Percentiles rank a stretch among this genome's conserved stretches.
These are phyloP conservation scores for Vesta saturnalis DNA, from an alignment of 2,888 invertebrate genomes.

Conservation along the genomic window DNA sequence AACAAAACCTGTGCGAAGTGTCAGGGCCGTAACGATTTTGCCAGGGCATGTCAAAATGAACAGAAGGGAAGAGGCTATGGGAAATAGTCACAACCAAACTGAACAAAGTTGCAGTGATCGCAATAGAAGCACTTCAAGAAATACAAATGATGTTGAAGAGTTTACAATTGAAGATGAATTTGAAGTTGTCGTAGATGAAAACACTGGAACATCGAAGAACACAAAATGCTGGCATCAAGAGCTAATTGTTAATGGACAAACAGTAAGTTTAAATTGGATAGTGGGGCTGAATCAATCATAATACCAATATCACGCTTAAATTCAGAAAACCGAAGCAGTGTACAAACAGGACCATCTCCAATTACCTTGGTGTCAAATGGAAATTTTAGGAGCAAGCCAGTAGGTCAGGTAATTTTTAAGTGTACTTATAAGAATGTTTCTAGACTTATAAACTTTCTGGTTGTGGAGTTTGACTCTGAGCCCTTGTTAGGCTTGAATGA, in stretches of 20 bases:
- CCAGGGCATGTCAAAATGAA: neutral
- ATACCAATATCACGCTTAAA: neutral
- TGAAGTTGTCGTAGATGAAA: no score
- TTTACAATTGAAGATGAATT: no score
- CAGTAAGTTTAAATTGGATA: neutral
- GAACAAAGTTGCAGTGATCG: neutral
- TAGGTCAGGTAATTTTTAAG: neutral
- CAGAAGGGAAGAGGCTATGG: neutral
- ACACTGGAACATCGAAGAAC: no score
- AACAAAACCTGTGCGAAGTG: constrained; percentile 10
- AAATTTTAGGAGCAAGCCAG: neutral
- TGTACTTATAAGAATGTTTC: neutral
- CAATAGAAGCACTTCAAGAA: no score
- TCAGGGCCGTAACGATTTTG: constrained; percentile 2
- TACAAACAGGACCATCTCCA: neutral
- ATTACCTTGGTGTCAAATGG: neutral
- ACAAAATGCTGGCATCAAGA: no score
- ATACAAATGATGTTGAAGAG: no score
- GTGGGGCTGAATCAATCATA: neutral
- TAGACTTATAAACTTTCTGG: neutral
- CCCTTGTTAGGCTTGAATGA: constrained; percentile 4
- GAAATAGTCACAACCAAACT: neutral
- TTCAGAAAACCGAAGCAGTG: neutral
- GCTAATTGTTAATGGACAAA: no score
- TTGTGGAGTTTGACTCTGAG: neutral